These are phyloP conservation scores for Monarcha castaneiventris DNA, from an alignment of 2,113 vertebrate genomes.

Conservation along the genomic window DNA sequence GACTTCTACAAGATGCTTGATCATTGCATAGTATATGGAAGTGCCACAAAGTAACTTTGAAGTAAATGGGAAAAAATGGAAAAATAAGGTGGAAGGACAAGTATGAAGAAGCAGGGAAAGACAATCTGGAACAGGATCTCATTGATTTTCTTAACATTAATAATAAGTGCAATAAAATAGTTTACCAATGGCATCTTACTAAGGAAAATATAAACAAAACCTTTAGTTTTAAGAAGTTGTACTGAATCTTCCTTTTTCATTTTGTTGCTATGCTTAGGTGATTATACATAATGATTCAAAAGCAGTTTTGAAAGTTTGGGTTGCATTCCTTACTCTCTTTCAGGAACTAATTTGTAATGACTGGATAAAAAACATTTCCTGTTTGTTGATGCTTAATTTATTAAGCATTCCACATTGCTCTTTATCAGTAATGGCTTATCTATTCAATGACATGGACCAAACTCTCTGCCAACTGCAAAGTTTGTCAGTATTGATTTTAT, in stretches of 20 bases:
- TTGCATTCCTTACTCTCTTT: neutral
- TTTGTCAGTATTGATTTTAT: neutral
- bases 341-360: neutral
- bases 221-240: neutral
- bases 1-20: neutral
- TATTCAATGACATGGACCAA: neutral
- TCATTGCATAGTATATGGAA: neutral
- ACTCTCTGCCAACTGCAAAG: neutral
- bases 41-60: neutral
- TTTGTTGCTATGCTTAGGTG: neutral
- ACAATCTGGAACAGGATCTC: neutral
- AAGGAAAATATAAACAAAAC: neutral
- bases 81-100: neutral
- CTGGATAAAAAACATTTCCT: neutral
- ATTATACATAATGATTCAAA: neutral
- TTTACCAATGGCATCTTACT: neutral
- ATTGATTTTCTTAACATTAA: neutral
- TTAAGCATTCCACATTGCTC: neutral
- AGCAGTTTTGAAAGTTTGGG: neutral
- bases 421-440: neutral
- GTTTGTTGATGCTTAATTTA: neutral
- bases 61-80: neutral
- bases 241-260: neutral
- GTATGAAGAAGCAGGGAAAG: neutral
- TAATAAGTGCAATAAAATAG: neutral